Conservation (phyloP, 1,140 invertebrate species). For the Plectrocnemia conspersa region DNA sequence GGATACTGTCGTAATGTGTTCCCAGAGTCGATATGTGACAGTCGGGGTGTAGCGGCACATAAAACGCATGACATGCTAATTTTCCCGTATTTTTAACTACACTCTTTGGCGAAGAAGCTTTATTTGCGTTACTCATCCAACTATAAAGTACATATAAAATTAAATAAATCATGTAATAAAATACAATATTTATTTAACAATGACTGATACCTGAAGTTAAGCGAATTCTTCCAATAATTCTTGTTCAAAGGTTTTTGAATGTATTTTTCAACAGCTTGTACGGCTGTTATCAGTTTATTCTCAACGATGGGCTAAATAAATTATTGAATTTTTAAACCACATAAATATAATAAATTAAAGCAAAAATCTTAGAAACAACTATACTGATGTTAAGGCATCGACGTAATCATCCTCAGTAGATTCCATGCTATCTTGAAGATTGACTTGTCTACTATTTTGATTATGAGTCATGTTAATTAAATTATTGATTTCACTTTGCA, state of each 20-base stretch:
- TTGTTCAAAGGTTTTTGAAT: slow-evolving; percentile 29
- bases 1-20: slow-evolving; percentile 29
- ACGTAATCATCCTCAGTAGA: slow-evolving; percentile 33
- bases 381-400: slow-evolving; percentile 33
- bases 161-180: neutral
- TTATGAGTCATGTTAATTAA: slow-evolving; percentile 26
- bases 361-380: slow-evolving; percentile 8
- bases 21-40: slow-evolving; percentile 24
- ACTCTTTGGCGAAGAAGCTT: slow-evolving; percentile 5
- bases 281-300: slow-evolving; percentile 24
- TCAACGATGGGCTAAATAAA: slow-evolving; percentile 27
- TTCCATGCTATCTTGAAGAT: slow-evolving; percentile 34
- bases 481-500: slow-evolving; percentile 31
- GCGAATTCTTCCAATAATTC: slow-evolving; percentile 27
- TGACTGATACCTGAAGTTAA: slow-evolving; percentile 19
- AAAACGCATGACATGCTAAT: slow-evolving; percentile 30
- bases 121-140: slow-evolving; percentile 24
- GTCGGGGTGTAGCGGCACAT: slow-evolving; percentile 17
- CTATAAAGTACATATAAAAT: slow-evolving; percentile 13
- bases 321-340: neutral
- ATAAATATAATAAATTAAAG: neutral
- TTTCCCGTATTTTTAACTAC: slow-evolving; percentile 22
- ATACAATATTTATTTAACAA: neutral
- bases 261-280: slow-evolving; percentile 27
- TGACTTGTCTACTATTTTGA: slow-evolving; percentile 16